Evolutionary conservation across 92 coral and sea anemone species (phyloP).

Genomic region (Paragorgia papillata): DNA sequence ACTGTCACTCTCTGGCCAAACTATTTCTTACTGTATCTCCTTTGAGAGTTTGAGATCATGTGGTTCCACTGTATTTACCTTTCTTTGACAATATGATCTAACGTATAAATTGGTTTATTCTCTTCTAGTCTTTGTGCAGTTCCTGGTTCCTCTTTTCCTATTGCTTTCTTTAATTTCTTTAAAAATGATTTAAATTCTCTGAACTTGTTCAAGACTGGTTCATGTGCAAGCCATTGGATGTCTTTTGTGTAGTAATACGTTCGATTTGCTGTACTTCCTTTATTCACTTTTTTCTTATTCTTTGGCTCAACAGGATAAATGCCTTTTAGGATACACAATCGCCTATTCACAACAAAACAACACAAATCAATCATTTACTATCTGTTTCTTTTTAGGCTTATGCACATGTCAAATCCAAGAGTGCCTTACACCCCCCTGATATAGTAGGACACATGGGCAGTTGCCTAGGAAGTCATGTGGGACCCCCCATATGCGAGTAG

Average conservation of each 20-base stretch:
- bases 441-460: too few species aligned
- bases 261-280: constrained; percentile 87
- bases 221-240: constrained; percentile 91
- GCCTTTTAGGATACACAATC: constrained; percentile 92
- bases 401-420: too few species aligned
- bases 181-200: constrained; percentile 90
- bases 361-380: not conserved
- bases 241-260: constrained; percentile 88
- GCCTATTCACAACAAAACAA: constrained; percentile 51
- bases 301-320: constrained; percentile 97
- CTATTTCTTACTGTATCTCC: too few species aligned
- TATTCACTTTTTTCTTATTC: constrained; percentile 96
- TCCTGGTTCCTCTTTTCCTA: constrained; percentile 90
- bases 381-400: too few species aligned
- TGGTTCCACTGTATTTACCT: constrained; percentile 68
- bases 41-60: too few species aligned
- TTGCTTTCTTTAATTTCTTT: constrained; percentile 88
- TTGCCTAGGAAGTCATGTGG: too few species aligned
- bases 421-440: too few species aligned
- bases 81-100: constrained; percentile 94
- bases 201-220: constrained; percentile 90
- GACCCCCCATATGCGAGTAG: too few species aligned
- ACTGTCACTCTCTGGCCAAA: too few species aligned
- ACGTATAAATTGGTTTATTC: constrained; percentile 87
- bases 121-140: constrained; percentile 79